Conservation (phyloP, 2,888 invertebrate genomes). For the Cephus rjabovi region DNA sequence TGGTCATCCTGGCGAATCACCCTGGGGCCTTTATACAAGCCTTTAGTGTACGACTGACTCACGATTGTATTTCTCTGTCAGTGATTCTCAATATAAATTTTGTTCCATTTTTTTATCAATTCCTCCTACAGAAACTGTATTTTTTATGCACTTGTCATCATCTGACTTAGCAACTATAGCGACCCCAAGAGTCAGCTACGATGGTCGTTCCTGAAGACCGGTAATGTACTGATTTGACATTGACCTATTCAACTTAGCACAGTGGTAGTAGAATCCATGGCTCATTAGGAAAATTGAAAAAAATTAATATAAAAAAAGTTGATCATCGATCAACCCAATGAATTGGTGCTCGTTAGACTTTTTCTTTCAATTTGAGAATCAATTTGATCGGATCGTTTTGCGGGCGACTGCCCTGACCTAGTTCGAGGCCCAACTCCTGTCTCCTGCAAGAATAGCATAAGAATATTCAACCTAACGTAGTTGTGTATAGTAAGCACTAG, state of each 20-base stretch:
- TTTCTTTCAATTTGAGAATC: conserved; percentile 31
- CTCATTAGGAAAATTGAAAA: not conserved
- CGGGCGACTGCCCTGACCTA: conserved; percentile 60
- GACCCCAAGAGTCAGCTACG: not conserved
- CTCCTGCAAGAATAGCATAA: conserved; percentile 33
- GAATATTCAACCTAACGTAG: not conserved
- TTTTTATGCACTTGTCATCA: not conserved
- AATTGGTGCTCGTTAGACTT: not conserved
- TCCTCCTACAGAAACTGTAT: not conserved
- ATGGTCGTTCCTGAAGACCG: not conserved
- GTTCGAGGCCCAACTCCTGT: conserved; percentile 50
- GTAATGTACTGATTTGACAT: not conserved
- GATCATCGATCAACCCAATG: not conserved
- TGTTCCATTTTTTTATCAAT: not conserved
- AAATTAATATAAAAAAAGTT: not conserved
- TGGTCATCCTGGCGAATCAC: conserved; percentile 62
- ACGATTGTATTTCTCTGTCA: conserved; percentile 33
- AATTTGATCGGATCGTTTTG: conserved; percentile 58
- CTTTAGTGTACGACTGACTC: conserved; percentile 49
- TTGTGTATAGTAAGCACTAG: not conserved
- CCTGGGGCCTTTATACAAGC: conserved; percentile 54
- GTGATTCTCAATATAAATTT: conserved; percentile 46
- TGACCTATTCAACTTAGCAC: not conserved
- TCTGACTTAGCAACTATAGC: not conserved
- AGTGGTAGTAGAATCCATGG: not conserved